Base-by-base conservation (phyloP, 2,113 vertebrate species). In the Argyrosomus japonicus region DNA sequence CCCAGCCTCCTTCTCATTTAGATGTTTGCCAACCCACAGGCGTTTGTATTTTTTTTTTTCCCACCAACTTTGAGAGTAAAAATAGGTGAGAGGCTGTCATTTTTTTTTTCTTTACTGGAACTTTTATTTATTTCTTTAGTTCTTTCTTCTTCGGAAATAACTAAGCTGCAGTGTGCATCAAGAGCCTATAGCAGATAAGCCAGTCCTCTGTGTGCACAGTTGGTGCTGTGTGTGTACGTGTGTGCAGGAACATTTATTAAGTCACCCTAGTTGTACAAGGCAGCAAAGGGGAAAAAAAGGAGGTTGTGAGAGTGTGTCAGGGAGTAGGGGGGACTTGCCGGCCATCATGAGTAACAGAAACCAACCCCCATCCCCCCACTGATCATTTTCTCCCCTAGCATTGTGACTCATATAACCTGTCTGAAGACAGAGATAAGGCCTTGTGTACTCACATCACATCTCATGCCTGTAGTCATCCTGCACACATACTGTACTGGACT, bases 401-500 rank as follows among this genome's bases (percentile, higher is more conserved):
- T 13, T 69, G 73, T 89, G 87, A 90, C 85, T 93, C 91, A 90
- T 17, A 21, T 29, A 67, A 54, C 56, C 82, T 79, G 58, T 88
- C 69, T 88, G 87, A 91, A 84, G 77, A 74, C 83, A 75, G 45
- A 86, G 88, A 92, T 83, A 77, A 87, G 84, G n/a, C 81, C 69
- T 25, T 40, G 80, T 83, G 84, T 84, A 54, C 61, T 67, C 76
- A 74, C 57, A 56, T 76, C 32, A 18, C 72, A 47, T 79, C 73
- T 58, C 75, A 29, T 21, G 68, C 75, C 77, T 18, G 45, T 68
- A 74, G 72, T 83, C 83, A 82, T 77, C 71, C 79, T 54, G 73
- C 84, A 68, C 57, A 25, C 25, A 40, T 0, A 71, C 71, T 43
- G 2, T 65, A 73, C 54, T 63, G 36, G 36, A 47, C n/a, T 57